Conservation (phyloP, 2,888 invertebrate genomes). For the Pocota personata region DNA sequence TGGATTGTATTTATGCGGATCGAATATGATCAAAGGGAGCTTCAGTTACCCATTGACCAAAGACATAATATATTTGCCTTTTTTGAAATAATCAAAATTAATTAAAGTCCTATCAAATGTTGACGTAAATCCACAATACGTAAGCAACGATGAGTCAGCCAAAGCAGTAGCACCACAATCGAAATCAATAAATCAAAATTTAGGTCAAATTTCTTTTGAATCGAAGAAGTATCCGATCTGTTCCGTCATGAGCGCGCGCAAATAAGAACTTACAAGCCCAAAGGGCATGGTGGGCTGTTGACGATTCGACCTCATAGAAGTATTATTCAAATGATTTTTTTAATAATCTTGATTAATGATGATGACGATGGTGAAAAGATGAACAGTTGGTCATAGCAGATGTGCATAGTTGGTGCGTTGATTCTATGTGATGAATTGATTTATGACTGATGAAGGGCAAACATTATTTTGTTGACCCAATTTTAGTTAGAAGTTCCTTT, state of each 20-base stretch:
- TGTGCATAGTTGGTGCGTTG: neutral
- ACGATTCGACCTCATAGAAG: neutral
- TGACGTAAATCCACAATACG: slow-evolving; percentile 33
- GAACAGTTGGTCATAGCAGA: slow-evolving; percentile 2
- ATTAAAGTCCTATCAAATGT: slow-evolving; percentile 41
- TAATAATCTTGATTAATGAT: slow-evolving; percentile 60
- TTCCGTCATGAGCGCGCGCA: neutral
- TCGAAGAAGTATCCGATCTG: neutral
- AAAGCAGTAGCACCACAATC: slow-evolving; percentile 29
- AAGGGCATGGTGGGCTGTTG: neutral
- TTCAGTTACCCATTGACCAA: neutral
- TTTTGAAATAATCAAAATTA: slow-evolving; percentile 52
- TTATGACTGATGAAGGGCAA: neutral
- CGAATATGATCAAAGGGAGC: slow-evolving; percentile 11
- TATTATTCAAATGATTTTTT: slow-evolving; percentile 56
- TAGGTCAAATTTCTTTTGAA: slow-evolving; percentile 67
- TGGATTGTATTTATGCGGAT: neutral
- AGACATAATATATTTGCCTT: neutral
- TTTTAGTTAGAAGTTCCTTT: too few species aligned
- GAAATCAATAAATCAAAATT: slow-evolving; percentile 69
- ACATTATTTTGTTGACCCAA: neutral
- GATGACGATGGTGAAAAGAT: slow-evolving; percentile 11
- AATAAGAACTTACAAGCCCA: slow-evolving; percentile 24
- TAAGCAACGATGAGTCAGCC: neutral
- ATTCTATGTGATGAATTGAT: neutral